phyloP scores from a whole-genome alignment of 2,797 vertebrate species.

The Gymnoscopelus microlampas region DNA sequence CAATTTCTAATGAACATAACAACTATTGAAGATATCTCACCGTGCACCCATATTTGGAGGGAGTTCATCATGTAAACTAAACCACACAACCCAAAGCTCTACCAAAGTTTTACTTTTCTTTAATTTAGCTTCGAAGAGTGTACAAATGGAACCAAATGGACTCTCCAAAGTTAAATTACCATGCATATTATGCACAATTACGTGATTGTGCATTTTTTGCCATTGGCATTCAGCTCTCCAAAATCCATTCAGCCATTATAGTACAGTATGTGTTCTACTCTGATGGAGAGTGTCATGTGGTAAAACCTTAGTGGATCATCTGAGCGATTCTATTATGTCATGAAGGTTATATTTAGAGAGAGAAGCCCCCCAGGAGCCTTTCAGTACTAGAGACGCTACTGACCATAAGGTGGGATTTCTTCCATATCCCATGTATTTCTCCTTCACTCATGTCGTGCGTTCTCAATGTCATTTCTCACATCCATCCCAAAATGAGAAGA shows the following conservation, averaged over 20 bases:
- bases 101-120: too few relatives aligned
- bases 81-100: too few relatives aligned
- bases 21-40: too few relatives aligned
- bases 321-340: constrained; percentile 54
- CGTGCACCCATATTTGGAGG: too few relatives aligned
- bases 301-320: constrained; percentile 48
- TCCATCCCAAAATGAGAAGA: too few relatives aligned
- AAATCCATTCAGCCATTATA: constrained; percentile 1
- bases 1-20: too few relatives aligned
- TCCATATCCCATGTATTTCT: constrained; percentile 17
- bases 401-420: constrained; percentile 47
- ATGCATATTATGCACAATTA: not conserved
- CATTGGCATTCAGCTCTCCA: constrained; percentile 3
- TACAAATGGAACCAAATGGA: too few relatives aligned
- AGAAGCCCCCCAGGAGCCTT: constrained; percentile 28
- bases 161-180: too few relatives aligned
- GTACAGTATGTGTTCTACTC: constrained; percentile 23
- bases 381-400: constrained; percentile 40
- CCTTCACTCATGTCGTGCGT: too few relatives aligned
- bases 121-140: too few relatives aligned
- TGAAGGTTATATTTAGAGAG: constrained; percentile 66
- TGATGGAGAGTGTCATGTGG: constrained; percentile 15
- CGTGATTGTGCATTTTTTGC: constrained; percentile 8
- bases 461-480: too few relatives aligned
- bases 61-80: too few relatives aligned